These are phyloP conservation scores for Tolypeutes matacus DNA, from an alignment of 2,797 vertebrate genomes.

Conservation along the genomic window DNA sequence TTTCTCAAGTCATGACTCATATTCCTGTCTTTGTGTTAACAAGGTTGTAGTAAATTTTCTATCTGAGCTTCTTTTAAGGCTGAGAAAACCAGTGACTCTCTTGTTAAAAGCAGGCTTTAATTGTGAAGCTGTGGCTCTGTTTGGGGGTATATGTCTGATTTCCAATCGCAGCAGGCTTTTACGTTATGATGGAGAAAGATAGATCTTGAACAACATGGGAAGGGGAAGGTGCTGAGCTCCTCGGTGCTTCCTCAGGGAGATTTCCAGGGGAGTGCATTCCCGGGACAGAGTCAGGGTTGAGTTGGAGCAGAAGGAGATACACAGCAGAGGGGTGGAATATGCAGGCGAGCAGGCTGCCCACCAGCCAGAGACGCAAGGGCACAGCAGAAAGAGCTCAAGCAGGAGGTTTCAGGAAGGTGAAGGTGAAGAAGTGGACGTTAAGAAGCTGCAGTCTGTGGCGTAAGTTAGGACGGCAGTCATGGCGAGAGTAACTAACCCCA, in stretches of 20 bases:
- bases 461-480: neutral
- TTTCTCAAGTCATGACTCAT: slow-evolving; percentile 39
- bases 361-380: neutral
- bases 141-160: neutral
- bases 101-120: neutral
- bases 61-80: neutral
- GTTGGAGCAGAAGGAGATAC: neutral
- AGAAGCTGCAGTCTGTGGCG: neutral
- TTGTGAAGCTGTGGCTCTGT: neutral
- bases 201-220: neutral
- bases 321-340: neutral
- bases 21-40: slow-evolving; percentile 2
- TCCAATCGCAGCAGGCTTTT: neutral
- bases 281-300: neutral
- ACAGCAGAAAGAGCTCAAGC: neutral
- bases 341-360: neutral
- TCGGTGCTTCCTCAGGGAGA: neutral
- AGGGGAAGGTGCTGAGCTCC: neutral
- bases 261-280: neutral
- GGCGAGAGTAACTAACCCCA: neutral
- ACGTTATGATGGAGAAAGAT: neutral
- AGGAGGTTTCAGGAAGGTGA: neutral
- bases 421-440: neutral
- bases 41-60: neutral
- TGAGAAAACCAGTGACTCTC: neutral